A percentile compares a stretch with the other conserved stretches of the same genome.
Conservation (phyloP, 2,113 vertebrate genomes). For the Sigmodon hispidus region DNA sequence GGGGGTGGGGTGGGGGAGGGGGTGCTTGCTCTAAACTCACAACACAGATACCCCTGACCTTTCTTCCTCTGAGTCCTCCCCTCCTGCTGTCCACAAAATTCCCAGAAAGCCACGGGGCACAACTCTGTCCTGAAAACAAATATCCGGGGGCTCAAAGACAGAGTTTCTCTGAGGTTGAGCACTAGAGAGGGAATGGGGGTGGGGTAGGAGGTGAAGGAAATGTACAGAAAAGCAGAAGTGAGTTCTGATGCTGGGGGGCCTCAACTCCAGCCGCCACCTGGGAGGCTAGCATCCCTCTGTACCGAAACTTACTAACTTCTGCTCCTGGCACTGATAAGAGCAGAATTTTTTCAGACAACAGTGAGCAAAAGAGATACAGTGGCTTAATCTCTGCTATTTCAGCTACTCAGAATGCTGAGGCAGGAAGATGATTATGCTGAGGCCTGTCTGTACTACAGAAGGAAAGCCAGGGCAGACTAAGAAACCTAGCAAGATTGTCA, state of each 20-base stretch:
- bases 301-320: background rate
- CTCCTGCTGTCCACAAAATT: background rate
- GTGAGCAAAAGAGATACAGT: background rate
- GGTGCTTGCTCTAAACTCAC: background rate
- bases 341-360: background rate
- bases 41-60: background rate
- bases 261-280: background rate
- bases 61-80: background rate
- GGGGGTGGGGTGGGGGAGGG: background rate
- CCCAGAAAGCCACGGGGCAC: conserved; percentile 17
- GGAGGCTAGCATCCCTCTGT: background rate
- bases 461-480: background rate
- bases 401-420: background rate
- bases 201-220: background rate
- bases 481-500: background rate
- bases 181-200: background rate
- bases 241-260: background rate
- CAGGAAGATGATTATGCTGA: background rate
- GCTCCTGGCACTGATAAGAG: background rate
- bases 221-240: background rate
- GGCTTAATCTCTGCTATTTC: background rate
- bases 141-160: background rate
- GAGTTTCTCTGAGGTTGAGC: background rate
- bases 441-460: background rate
- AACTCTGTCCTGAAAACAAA: conserved; percentile 5